A percentile compares a stretch with the other conserved stretches of the same genome.
Evolutionary conservation across 30 jellyfish, hydroid and myxozoan genomes (phyloP).

Genomic region (Aurelia coerulea): DNA sequence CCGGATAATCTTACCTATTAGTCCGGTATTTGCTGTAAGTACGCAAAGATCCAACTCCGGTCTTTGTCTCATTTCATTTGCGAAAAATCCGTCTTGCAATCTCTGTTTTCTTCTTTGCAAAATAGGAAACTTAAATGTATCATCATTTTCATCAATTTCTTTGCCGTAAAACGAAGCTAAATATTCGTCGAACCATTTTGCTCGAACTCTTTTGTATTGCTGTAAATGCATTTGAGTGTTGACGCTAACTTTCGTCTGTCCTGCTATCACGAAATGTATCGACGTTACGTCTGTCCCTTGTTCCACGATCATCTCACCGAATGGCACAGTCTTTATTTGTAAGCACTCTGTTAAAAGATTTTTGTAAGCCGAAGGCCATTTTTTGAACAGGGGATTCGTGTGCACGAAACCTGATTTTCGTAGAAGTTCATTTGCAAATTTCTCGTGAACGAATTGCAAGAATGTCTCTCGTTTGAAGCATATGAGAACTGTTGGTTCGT

Average conservation of each 20-base stretch:
- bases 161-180: constrained; percentile 18
- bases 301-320: constrained; percentile 70
- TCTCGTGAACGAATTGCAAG: constrained; percentile 77
- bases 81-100: constrained; percentile 69
- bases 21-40: constrained; percentile 35
- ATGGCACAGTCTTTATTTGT: constrained; percentile 70
- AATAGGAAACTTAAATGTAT: constrained; percentile 46
- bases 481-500: constrained; percentile 81
- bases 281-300: constrained; percentile 80
- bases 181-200: constrained; percentile 24
- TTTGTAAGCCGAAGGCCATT: constrained; percentile 93
- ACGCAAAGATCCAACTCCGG: constrained; percentile 60
- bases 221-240: constrained; percentile 59
- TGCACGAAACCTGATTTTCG: constrained; percentile 90
- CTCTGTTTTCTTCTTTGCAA: constrained; percentile 44
- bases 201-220: constrained; percentile 49
- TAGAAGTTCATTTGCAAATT: constrained; percentile 84
- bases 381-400: constrained; percentile 76
- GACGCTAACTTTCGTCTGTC: constrained; percentile 79
- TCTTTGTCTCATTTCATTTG: constrained; percentile 83
- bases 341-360: constrained; percentile 85
- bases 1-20: constrained; percentile 29
- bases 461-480: constrained; percentile 69
- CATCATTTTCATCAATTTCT: constrained; percentile 50
- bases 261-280: constrained; percentile 72